Evolutionary conservation across 53 echinoderm and acorn worm species (phyloP).

Genomic region (Henricia sp.): DNA sequence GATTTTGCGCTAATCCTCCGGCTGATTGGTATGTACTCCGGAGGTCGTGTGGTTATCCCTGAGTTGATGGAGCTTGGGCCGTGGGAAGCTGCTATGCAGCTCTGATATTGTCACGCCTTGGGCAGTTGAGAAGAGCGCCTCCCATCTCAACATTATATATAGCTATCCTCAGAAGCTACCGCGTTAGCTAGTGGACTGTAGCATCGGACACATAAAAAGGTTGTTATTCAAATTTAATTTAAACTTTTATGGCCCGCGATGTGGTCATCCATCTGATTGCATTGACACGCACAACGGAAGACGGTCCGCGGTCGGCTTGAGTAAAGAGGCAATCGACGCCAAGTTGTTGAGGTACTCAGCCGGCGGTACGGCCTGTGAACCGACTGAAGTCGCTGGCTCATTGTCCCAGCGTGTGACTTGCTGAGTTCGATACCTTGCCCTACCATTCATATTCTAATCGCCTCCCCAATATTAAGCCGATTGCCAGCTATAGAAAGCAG

Average conservation of each 20-base stretch:
- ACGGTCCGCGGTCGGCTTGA: neutral
- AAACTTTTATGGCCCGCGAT: constrained; percentile 33
- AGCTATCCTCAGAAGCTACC: too few relatives aligned
- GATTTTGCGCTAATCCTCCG: neutral
- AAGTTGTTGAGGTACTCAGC: neutral
- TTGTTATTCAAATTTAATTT: constrained; percentile 25
- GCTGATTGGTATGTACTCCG: neutral
- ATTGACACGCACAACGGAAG: neutral
- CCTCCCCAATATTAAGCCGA: constrained; percentile 36
- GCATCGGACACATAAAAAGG: too few relatives aligned
- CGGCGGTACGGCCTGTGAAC: constrained; percentile 32
- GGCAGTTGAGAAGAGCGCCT: too few relatives aligned
- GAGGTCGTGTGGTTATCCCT: neutral
- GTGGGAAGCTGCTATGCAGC: too few relatives aligned
- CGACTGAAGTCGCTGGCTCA: constrained; percentile 27
- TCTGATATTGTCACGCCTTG: too few relatives aligned
- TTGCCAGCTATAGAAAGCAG: constrained; percentile 43
- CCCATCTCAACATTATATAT: too few relatives aligned
- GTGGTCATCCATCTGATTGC: constrained; percentile 14
- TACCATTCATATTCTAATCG: constrained; percentile 58
- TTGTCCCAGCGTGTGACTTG: constrained; percentile 57
- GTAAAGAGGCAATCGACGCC: constrained; percentile 3
- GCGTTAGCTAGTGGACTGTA: too few relatives aligned
- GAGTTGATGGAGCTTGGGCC: constrained; percentile 13
- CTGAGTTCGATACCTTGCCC: constrained; percentile 51